phyloP scores from a whole-genome alignment of 2,888 invertebrate genomes.

The Diploptera punctata region DNA sequence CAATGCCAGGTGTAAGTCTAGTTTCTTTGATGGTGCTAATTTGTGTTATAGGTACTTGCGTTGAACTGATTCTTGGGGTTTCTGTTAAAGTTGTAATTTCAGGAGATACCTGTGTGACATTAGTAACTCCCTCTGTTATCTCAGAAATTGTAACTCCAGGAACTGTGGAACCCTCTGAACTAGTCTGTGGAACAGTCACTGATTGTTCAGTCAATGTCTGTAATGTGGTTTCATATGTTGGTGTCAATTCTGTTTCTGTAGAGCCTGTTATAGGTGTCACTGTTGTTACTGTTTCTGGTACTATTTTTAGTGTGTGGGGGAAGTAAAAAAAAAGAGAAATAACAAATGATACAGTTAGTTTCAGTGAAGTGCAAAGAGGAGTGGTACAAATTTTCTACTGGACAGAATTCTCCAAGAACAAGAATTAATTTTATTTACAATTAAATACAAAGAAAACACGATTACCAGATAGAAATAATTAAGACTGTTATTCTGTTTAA shows the following conservation, averaged over 20 bases:
- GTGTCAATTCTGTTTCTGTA: conserved; percentile 13
- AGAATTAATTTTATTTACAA: neutral
- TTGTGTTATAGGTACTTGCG: no score
- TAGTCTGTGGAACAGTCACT: conserved; percentile 47
- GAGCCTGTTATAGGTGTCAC: conserved; percentile 33
- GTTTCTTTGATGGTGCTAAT: no score
- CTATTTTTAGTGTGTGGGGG: conserved; percentile 33
- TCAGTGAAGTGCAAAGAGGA: conserved; percentile 14
- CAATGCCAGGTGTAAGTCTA: no score
- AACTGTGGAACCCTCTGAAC: neutral
- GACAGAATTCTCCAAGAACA: conserved; percentile 12
- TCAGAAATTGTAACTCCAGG: neutral
- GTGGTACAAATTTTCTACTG: conserved; percentile 18
- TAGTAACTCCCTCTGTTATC: neutral
- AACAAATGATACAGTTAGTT: conserved; percentile 34
- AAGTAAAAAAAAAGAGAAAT: conserved; percentile 40
- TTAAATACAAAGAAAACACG: neutral
- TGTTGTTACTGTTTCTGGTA: conserved; percentile 33
- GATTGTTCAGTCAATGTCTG: conserved; percentile 49
- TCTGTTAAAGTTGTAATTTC: neutral
- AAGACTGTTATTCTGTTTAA: neutral
- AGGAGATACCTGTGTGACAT: neutral
- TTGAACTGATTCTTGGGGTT: no score
- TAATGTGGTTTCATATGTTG: conserved; percentile 2
- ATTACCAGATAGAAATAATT: conserved; percentile 14